These are phyloP conservation scores for Pogonocherus hispidulus DNA, from an alignment of 2,888 invertebrate genomes.

Conservation along the genomic window DNA sequence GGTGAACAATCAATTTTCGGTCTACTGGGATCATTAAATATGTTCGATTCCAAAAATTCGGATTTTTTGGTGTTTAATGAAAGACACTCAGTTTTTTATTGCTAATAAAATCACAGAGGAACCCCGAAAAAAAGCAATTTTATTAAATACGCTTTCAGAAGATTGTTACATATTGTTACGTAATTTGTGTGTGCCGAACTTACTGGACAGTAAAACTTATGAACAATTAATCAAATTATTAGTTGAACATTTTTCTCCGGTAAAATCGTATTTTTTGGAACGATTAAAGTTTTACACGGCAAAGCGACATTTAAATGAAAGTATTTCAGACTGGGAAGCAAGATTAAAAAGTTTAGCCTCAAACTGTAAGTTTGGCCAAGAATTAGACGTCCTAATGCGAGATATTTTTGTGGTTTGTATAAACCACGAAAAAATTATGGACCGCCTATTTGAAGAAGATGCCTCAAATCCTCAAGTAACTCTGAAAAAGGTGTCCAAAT, in stretches of 20 bases:
- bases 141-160: constrained; percentile 3
- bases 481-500: neutral
- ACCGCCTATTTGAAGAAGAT: constrained; percentile 12
- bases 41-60: constrained; percentile 9
- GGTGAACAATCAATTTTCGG: neutral
- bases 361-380: neutral
- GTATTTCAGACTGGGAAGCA: constrained; percentile 16
- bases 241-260: neutral
- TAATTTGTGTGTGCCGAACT: constrained; percentile 23
- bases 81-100: constrained; percentile 18
- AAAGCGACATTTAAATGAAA: neutral
- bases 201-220: constrained; percentile 6
- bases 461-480: neutral
- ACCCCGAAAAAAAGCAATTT: constrained; percentile 13
- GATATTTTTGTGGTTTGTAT: constrained; percentile 8
- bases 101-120: constrained; percentile 22
- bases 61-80: constrained; percentile 23
- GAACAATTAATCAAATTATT: neutral
- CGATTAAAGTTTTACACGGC: constrained; percentile 9
- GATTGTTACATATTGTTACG: neutral
- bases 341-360: neutral
- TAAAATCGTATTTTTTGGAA: constrained; percentile 12
- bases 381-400: neutral
- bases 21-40: neutral
- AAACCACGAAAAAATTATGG: constrained; percentile 1